These are phyloP conservation scores for Onthophagus taurus DNA, from an alignment of 1,140 invertebrate species.

Conservation along the genomic window DNA sequence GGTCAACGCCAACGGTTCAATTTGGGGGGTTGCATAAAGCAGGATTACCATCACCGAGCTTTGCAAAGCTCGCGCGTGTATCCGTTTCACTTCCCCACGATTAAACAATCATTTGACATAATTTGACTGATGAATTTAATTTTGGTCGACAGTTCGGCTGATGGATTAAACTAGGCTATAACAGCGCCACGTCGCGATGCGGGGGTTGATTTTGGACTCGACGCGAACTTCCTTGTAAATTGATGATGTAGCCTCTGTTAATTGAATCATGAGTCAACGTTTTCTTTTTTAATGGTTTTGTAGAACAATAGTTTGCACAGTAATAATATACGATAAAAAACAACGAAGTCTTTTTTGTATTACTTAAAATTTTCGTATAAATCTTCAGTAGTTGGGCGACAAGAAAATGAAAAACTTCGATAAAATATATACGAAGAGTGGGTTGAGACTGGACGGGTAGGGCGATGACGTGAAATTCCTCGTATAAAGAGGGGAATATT, in stretches of 20 bases:
- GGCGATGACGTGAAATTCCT: constrained; percentile 14
- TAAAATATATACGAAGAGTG: constrained; percentile 17
- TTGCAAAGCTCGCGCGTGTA: constrained; percentile 10
- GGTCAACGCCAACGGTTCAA: constrained; percentile 8
- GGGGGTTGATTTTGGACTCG: too few relatives aligned
- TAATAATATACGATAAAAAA: too few relatives aligned
- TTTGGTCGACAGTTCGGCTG: constrained; percentile 21
- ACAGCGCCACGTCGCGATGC: too few relatives aligned
- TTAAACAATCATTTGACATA: constrained; percentile 32
- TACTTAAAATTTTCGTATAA: too few relatives aligned
- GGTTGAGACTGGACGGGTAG: constrained; percentile 14
- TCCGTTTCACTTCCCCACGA: constrained; percentile 19
- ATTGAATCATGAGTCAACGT: too few relatives aligned
- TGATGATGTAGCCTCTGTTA: too few relatives aligned
- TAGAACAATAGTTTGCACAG: too few relatives aligned
- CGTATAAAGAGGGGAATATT: constrained; percentile 11
- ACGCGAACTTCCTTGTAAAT: too few relatives aligned
- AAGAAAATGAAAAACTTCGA: constrained; percentile 18
- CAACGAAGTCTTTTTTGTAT: too few relatives aligned
- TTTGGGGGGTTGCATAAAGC: constrained; percentile 6
- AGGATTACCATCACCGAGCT: constrained; percentile 4
- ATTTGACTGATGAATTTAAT: constrained; percentile 34
- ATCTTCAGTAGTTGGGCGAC: too few relatives aligned
- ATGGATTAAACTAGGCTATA: too few relatives aligned
- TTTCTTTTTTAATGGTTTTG: too few relatives aligned